Evolutionary conservation across 2,888 invertebrate genomes (phyloP), one percentile per base, ranked within the genome.

Genomic region (Tetramorium bicarinatum): DNA sequence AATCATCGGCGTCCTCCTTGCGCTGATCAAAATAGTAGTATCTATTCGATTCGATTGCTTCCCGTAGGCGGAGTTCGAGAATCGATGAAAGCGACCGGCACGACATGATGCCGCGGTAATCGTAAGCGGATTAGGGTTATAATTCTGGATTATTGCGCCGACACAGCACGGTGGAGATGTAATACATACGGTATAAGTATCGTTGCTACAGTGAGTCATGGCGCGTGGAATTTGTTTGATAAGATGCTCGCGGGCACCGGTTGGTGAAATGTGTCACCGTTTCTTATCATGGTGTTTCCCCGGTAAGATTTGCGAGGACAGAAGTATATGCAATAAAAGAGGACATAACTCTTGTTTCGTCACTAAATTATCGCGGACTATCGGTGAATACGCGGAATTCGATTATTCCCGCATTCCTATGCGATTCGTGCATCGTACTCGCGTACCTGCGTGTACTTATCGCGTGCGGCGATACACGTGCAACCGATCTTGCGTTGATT

Each of bases 111-210:
- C 64, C 52, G 52, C 52, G 52, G 81, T 85, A 83, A 89, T 89
- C 82, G 80, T 90, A 88, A 91, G 87, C 82, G 84, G 89, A 88
- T 91, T 90, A 91, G 29, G 72, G 66, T 77, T 85, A 91, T 91
- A 88, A 91, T 88, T 91, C 89, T 56, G 83, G 85, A 89, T 91
- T 86, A 90, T 83, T 69, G 62, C 47, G 59, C n/a, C 72, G 47
- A 62, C 66, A 56, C 13, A 29, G 61, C 74, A 34, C 34, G 4
- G 64, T 69, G 80, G 74, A 72, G 82, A 62, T 44, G 69, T 79
- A 84, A 44, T 34, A 47, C 34, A 47, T 25, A 54, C 41, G 41
- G 13, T 15, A 8, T 49, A 69, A 59, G 13, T 49, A 79, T 62
- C 61, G 44, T 66, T 72, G 49, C 25, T 34, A 34, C 62, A n/a